Conservation (phyloP, 92 coral and sea anemone species). For the Umimayanthus chanpuru region DNA sequence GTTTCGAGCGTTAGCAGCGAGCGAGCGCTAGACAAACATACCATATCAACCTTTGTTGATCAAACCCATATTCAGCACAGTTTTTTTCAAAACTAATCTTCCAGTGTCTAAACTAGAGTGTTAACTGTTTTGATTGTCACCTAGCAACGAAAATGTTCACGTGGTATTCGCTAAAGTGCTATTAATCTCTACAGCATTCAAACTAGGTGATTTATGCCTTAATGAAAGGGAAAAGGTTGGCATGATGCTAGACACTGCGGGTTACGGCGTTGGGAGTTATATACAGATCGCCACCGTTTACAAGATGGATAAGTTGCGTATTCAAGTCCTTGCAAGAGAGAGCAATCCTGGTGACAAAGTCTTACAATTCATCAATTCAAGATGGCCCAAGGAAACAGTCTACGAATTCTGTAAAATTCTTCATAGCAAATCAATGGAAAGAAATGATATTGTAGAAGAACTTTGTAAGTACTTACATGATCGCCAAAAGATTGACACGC, state of each 20-base stretch:
- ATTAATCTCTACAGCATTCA: constrained; percentile 4
- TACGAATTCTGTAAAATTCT: constrained; percentile 1
- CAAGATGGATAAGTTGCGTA: not conserved
- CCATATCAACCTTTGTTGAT: too few species aligned
- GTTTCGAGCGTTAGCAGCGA: too few species aligned
- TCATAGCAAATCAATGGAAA: not conserved
- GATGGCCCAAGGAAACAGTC: not conserved
- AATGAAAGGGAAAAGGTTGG: not conserved
- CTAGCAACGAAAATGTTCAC: too few species aligned
- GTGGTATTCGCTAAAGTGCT: not conserved
- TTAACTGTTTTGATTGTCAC: too few species aligned
- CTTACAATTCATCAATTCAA: not conserved
- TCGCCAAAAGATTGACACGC: too few species aligned
- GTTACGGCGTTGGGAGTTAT: not conserved
- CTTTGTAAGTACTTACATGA: not conserved
- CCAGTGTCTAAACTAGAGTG: too few species aligned
- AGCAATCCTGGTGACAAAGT: not conserved
- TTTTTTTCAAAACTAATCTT: too few species aligned
- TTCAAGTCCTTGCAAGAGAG: not conserved
- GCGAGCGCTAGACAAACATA: too few species aligned
- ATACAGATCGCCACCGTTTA: not conserved
- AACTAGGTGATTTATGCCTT: not conserved
- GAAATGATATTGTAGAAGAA: not conserved
- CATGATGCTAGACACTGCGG: not conserved
- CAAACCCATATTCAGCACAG: too few species aligned